A percentile compares a stretch with the other conserved stretches of the same genome.
phyloP scores from a whole-genome alignment of 2,797 vertebrate genomes.

The Bryconaethiops microstoma region DNA sequence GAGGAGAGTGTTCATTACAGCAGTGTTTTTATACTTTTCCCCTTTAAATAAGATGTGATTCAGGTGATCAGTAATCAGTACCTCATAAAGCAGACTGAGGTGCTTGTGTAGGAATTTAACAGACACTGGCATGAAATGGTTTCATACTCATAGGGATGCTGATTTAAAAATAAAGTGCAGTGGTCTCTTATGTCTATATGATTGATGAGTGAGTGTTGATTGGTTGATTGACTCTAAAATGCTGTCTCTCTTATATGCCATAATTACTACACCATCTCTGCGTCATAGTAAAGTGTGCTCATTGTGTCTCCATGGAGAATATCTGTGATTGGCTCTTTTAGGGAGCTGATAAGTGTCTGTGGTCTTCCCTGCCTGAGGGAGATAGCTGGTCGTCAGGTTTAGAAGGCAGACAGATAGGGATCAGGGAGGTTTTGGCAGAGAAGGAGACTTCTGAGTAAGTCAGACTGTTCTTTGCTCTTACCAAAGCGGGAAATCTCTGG shows the following conservation, averaged over 20 bases:
- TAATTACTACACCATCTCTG: slow-evolving; percentile 53
- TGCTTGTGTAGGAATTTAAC: no score
- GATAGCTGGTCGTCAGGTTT: slow-evolving; percentile 65
- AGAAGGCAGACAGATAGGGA: slow-evolving; percentile 77
- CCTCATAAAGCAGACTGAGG: no score
- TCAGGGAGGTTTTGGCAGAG: slow-evolving; percentile 70
- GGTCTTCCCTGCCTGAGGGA: slow-evolving; percentile 57
- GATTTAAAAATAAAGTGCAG: no score
- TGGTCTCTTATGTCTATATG: no score
- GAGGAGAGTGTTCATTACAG: no score
- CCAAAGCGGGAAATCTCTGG: slow-evolving; percentile 13
- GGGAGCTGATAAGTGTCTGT: slow-evolving; percentile 65
- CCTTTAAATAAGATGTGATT: no score
- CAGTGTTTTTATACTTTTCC: no score
- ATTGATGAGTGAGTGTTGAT: no score
- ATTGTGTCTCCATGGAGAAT: slow-evolving; percentile 60
- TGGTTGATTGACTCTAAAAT: no score
- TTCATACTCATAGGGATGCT: no score
- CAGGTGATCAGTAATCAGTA: no score
- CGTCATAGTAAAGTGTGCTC: slow-evolving; percentile 51
- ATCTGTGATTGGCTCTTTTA: slow-evolving; percentile 58
- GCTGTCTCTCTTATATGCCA: background rate
- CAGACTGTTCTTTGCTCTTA: slow-evolving; percentile 12
- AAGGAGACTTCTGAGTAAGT: slow-evolving; percentile 56
- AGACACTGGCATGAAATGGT: no score